Conservation (phyloP, 2,888 invertebrate species). For the Athrips mouffetella region DNA sequence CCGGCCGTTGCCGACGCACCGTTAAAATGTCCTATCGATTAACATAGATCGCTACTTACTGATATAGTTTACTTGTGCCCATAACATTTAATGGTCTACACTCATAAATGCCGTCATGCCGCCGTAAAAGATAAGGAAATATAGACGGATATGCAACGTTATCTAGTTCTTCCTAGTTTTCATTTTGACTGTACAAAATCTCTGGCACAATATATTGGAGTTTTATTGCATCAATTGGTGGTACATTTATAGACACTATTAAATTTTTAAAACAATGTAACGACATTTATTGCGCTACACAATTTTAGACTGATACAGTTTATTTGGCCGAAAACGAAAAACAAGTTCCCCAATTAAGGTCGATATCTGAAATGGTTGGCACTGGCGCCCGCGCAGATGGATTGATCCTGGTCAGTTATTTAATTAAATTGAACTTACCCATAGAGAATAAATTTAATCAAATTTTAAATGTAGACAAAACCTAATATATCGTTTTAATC, state of each 20-base stretch:
- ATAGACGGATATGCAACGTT: slow-evolving; percentile 3
- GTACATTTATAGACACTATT: background rate
- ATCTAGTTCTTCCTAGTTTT: too few relatives aligned
- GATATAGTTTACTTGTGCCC: slow-evolving; percentile 48
- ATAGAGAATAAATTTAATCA: background rate
- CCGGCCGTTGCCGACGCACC: slow-evolving; percentile 67
- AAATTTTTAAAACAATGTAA: background rate
- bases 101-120: slow-evolving; percentile 7
- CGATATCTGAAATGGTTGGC: slow-evolving; percentile 32
- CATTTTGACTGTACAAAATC: too few relatives aligned
- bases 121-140: slow-evolving; percentile 6
- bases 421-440: background rate
- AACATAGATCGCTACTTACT: slow-evolving; percentile 64
- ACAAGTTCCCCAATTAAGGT: slow-evolving; percentile 51
- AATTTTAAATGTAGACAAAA: too few relatives aligned
- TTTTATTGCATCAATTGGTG: too few relatives aligned
- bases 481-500: too few relatives aligned
- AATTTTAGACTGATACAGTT: background rate
- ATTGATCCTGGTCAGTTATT: background rate
- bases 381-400: slow-evolving; percentile 12
- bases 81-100: slow-evolving; percentile 13
- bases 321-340: slow-evolving; percentile 30
- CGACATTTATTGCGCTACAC: background rate
- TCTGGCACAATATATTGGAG: too few relatives aligned
- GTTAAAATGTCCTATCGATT: slow-evolving; percentile 68